Conservation (phyloP, 2,113 vertebrate genomes). For the Hippopotamus amphibius region DNA sequence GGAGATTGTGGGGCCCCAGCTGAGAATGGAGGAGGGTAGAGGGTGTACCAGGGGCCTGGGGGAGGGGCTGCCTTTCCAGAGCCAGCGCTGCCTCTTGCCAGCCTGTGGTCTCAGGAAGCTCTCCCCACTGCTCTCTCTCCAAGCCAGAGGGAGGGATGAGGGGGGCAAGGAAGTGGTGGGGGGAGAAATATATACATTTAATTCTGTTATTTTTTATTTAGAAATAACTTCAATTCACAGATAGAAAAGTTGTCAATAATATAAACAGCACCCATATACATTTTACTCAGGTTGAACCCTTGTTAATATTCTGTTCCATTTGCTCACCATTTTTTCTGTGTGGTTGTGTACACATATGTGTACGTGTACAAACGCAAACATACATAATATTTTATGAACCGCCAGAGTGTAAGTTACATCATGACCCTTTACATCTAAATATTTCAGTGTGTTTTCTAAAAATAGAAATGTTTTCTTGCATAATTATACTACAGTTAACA, state of each 20-base stretch:
- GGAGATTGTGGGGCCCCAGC: not conserved
- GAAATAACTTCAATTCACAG: not conserved
- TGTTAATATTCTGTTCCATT: not conserved
- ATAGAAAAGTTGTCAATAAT: not conserved
- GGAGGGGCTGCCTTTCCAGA: not conserved
- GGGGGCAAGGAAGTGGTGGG: too few species aligned
- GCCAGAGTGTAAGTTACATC: not conserved
- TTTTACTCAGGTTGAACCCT: not conserved
- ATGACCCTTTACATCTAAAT: not conserved
- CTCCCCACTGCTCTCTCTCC: not conserved
- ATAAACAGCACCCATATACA: not conserved
- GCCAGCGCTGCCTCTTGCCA: not conserved
- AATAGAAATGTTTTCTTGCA: not conserved
- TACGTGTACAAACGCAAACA: not conserved
- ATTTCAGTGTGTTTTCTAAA: not conserved
- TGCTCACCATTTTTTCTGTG: not conserved
- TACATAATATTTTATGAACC: not conserved
- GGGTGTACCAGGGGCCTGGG: accelerated
- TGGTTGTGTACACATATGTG: not conserved
- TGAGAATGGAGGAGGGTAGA: not conserved
- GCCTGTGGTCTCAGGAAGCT: not conserved
- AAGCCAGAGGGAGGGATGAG: not conserved
- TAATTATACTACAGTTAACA: not conserved
- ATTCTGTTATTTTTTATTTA: not conserved
- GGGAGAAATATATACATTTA: not conserved